Evolutionary conservation across 1,140 invertebrate species (phyloP).

Genomic region (Rhopalosiphum maidis): DNA sequence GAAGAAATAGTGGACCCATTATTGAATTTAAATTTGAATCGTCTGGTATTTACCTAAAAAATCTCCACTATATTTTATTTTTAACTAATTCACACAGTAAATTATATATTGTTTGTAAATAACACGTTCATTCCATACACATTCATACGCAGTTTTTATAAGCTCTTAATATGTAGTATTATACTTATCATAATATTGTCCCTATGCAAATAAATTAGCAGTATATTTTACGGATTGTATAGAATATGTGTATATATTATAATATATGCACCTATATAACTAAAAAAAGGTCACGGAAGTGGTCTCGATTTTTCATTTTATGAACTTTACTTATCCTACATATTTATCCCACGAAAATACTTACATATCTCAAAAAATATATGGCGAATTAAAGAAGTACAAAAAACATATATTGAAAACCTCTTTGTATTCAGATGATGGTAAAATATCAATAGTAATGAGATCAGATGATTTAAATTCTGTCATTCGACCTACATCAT

Average conservation of each 20-base stretch:
- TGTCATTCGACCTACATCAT: constrained; percentile 18
- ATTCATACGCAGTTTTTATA: not conserved
- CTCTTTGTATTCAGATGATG: not conserved
- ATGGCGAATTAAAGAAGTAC: not conserved
- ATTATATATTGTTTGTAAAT: not conserved
- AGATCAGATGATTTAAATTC: not conserved
- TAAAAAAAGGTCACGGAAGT: not conserved
- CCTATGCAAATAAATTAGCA: not conserved
- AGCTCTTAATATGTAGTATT: not conserved
- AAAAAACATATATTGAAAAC: not conserved
- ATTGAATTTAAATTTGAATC: not conserved
- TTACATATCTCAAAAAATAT: not conserved
- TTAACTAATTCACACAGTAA: not conserved
- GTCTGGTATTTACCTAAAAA: not conserved
- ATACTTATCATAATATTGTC: not conserved
- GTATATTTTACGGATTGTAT: not conserved
- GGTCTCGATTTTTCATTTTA: not conserved
- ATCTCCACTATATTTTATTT: not conserved
- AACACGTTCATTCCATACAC: not conserved
- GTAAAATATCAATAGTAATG: not conserved
- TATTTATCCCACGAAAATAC: not conserved
- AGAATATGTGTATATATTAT: not conserved
- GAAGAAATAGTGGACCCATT: not conserved
- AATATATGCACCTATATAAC: not conserved
- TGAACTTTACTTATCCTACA: not conserved